Evolutionary conservation across 1,140 invertebrate species (phyloP).

Genomic region (Micrasema longulum): DNA sequence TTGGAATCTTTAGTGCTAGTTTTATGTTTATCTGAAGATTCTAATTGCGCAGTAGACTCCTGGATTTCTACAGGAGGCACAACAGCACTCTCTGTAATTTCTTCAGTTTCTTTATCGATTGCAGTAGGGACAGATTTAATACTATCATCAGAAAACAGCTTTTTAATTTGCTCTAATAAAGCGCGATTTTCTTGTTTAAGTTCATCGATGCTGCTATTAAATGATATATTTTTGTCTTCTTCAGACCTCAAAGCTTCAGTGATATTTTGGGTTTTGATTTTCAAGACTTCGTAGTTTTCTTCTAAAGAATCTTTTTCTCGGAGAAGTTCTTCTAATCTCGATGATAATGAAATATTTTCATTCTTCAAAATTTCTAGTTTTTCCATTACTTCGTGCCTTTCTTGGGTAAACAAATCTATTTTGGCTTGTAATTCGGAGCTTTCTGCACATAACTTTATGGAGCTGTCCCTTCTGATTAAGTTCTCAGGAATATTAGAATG

Average conservation of each 20-base stretch:
- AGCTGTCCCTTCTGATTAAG: slow-evolving; percentile 58
- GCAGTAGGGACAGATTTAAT: slow-evolving; percentile 39
- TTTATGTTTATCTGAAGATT: slow-evolving; percentile 54
- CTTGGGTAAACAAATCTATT: slow-evolving; percentile 74
- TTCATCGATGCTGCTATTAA: slow-evolving; percentile 64
- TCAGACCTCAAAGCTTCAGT: slow-evolving; percentile 33
- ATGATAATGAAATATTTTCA: slow-evolving; percentile 67
- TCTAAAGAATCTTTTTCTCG: slow-evolving; percentile 55
- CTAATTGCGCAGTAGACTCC: slow-evolving; percentile 56
- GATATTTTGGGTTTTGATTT: slow-evolving; percentile 52
- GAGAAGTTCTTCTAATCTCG: slow-evolving; percentile 55
- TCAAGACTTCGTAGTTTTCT: slow-evolving; percentile 49
- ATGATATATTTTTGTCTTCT: slow-evolving; percentile 53
- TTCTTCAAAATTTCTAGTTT: slow-evolving; percentile 74
- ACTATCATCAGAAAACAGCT: slow-evolving; percentile 38
- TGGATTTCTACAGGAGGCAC: slow-evolving; percentile 63
- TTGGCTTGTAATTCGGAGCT: slow-evolving; percentile 73
- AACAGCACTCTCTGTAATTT: slow-evolving; percentile 61
- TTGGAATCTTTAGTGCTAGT: slow-evolving; percentile 62
- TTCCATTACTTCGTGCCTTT: slow-evolving; percentile 76
- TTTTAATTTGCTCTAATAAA: slow-evolving; percentile 47
- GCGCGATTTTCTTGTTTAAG: slow-evolving; percentile 58
- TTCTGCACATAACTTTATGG: slow-evolving; percentile 69
- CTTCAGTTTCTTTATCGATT: slow-evolving; percentile 39
- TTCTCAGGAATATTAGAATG: slow-evolving; percentile 53